These are phyloP conservation scores for Bombus haemorrhoidalis DNA, from an alignment of 1,140 invertebrate genomes.

Conservation along the genomic window DNA sequence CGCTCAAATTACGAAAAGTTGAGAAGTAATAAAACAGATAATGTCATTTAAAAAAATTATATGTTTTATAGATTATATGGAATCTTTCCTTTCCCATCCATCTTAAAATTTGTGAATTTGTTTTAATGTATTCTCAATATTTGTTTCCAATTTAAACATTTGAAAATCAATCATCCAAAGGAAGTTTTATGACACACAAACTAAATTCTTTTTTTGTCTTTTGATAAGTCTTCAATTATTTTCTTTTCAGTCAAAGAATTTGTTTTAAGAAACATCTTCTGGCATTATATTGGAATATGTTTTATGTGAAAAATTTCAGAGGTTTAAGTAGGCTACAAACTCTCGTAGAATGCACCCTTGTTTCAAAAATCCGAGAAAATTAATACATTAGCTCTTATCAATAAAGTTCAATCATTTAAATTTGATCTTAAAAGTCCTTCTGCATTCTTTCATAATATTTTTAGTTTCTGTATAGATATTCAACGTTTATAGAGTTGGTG, in stretches of 20 bases:
- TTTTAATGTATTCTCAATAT: not conserved
- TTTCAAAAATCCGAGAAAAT: not conserved
- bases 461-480: not conserved
- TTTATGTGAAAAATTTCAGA: not conserved
- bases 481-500: not conserved
- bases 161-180: not conserved
- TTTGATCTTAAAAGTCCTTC: not conserved
- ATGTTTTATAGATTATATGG: no score
- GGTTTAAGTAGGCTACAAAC: not conserved
- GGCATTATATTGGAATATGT: not conserved
- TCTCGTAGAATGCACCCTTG: not conserved
- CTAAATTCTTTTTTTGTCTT: not conserved
- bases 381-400: not conserved
- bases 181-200: not conserved
- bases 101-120: not conserved
- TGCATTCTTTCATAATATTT: no score
- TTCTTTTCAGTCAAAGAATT: not conserved
- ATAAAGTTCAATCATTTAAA: not conserved
- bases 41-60: no score
- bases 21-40: not conserved
- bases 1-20: not conserved
- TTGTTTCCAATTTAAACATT: not conserved
- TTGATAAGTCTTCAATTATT: no score
- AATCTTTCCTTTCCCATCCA: no score
- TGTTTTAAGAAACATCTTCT: no score